phyloP scores from a whole-genome alignment of 2,113 vertebrate genomes.

The Phocoena sinus region DNA sequence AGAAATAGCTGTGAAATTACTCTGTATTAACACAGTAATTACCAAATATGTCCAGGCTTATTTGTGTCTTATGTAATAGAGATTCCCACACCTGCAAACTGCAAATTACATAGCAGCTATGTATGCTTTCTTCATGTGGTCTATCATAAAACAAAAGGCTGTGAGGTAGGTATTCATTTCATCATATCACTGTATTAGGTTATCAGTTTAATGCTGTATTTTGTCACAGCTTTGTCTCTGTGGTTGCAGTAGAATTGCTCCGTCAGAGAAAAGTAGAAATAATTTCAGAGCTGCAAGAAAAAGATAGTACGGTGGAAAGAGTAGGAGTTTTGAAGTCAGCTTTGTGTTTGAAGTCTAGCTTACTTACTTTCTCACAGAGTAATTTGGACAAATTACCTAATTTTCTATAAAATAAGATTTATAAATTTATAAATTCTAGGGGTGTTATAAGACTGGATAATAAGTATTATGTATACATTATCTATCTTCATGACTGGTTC shows the following conservation, averaged over 20 bases:
- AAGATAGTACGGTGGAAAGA: neutral
- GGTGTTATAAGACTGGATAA: neutral
- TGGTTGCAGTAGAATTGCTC: neutral
- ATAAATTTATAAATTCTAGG: neutral
- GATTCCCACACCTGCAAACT: conserved; percentile 77
- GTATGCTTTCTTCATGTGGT: conserved; percentile 63
- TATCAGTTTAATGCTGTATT: conserved; percentile 41
- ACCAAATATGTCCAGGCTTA: conserved; percentile 76
- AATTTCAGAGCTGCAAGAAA: neutral
- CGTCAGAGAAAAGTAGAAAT: neutral
- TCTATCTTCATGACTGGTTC: neutral
- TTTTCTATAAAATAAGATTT: neutral
- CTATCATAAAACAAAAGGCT: conserved; percentile 55
- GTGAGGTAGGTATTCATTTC: conserved; percentile 44
- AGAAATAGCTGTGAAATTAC: conserved; percentile 82
- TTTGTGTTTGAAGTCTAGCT: neutral
- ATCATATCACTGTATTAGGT: conserved; percentile 40
- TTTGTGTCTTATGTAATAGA: conserved; percentile 75
- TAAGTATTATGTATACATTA: neutral
- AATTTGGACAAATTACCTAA: neutral
- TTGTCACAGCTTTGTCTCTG: conserved; percentile 37
- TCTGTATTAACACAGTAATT: conserved; percentile 84
- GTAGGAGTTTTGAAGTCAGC: neutral
- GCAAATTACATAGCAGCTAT: conserved; percentile 67
- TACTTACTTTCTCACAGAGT: neutral